Evolutionary conservation across 2,888 invertebrate genomes (phyloP), one percentile per base, ranked within the genome.

Genomic region (Oscheius onirici): DNA sequence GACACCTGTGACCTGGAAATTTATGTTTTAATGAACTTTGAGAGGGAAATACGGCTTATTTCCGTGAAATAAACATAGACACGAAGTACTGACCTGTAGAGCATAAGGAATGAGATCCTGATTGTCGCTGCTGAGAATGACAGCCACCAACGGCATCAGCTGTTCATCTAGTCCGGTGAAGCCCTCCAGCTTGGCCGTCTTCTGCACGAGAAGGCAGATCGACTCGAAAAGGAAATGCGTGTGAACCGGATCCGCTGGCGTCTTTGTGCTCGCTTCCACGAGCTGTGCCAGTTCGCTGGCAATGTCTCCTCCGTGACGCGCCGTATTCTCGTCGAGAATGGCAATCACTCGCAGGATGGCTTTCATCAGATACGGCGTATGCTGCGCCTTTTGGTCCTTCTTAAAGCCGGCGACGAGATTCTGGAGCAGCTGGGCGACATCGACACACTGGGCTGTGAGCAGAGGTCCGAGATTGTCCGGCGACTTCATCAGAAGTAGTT

Each of bases 341-440:
- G 73, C 75, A 68, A 87, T 76, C 22, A 76, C 72, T 24, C 87
- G 73, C 75, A 87, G 82, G 40, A 84, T 87, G 92, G 93, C 92
- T 91, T 95, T 97, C 95, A 99, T 99, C 8, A 94, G 92, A 88
- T 99, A 97, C 89, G 97, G 97, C 88, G 97, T 97, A 90, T 97
- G 96, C 79, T 92, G 92, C 0, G 94, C 93, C 69, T 80, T 80
- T 10, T 92, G 91, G 41, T 80, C 82, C 55, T 84, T 81, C 8
- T 92, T 91, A 67, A 97, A 90, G 20, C 92, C 92, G 0, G 89
- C 90, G 88, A 97, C 94, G 34, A 97, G 90, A 68, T 92, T 92
- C 6, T 90, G 90, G 13, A 97, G 90, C 58, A 96, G 89, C 1
- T 93, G 91, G 75, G 93, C 89, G 0, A 93, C 92, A 43, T 91